Evolutionary conservation across 1,140 invertebrate species (phyloP).

Genomic region (Drosophila mayri): DNA sequence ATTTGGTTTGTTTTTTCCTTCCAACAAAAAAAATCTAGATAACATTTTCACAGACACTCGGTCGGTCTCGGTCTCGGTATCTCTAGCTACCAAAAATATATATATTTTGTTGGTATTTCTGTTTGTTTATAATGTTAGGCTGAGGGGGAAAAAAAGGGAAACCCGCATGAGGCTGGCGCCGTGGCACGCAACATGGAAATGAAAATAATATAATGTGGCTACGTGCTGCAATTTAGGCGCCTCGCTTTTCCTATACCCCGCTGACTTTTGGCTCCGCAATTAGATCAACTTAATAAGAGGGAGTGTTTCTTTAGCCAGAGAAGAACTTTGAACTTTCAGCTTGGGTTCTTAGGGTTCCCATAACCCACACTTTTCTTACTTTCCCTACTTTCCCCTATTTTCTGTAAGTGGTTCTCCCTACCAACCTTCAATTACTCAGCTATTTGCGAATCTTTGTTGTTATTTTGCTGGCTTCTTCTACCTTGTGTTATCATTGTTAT

Average conservation of each 20-base stretch:
- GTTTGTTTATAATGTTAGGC: slow-evolving; percentile 65
- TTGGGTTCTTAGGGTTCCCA: not conserved
- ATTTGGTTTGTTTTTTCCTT: slow-evolving; percentile 24
- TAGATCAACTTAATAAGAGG: slow-evolving; percentile 58
- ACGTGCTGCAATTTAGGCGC: slow-evolving; percentile 80
- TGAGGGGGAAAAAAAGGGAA: not conserved
- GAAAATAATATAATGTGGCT: slow-evolving; percentile 73
- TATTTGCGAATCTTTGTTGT: slow-evolving; percentile 18
- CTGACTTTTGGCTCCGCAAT: slow-evolving; percentile 44
- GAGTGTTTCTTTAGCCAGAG: slow-evolving; percentile 5
- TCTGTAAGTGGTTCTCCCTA: not conserved
- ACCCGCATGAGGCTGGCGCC: slow-evolving; percentile 67
- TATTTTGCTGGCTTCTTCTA: slow-evolving; percentile 6
- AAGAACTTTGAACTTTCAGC: slow-evolving; percentile 23
- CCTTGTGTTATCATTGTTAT: slow-evolving; percentile 51
- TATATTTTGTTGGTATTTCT: slow-evolving; percentile 31
- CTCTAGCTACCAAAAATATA: slow-evolving; percentile 28
- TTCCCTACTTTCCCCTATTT: not conserved
- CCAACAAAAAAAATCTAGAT: slow-evolving; percentile 44
- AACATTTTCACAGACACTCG: slow-evolving; percentile 40
- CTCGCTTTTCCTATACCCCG: slow-evolving; percentile 34
- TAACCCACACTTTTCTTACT: not conserved
- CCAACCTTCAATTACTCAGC: slow-evolving; percentile 1
- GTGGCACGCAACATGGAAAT: slow-evolving; percentile 63
- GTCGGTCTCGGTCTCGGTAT: slow-evolving; percentile 6